Evolutionary conservation across 2,113 vertebrate genomes (phyloP).

Genomic region (Naja naja): DNA sequence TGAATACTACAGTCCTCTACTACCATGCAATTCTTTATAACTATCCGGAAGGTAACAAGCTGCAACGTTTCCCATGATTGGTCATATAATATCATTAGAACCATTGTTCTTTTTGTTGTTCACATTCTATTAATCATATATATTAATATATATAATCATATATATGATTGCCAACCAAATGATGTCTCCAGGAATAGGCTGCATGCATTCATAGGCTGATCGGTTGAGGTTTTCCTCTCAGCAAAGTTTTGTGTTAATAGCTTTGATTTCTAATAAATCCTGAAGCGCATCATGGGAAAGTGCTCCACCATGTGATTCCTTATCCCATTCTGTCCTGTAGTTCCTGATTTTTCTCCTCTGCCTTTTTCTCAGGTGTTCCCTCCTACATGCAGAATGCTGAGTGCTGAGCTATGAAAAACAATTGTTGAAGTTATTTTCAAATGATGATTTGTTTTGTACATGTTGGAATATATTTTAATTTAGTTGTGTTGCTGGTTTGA

Average conservation of each 20-base stretch:
- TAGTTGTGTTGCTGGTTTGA: constrained; percentile 54
- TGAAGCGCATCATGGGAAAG: constrained; percentile 14
- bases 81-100: background rate
- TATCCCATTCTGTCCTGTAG: background rate
- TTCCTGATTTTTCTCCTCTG: background rate
- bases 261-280: constrained; percentile 12
- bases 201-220: accelerated
- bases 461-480: constrained; percentile 63
- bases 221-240: background rate
- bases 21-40: background rate
- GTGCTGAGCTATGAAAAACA: constrained; percentile 39
- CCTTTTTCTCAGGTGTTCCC: background rate
- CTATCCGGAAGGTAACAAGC: background rate
- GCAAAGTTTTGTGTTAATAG: constrained; percentile 12
- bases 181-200: accelerated
- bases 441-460: constrained; percentile 65
- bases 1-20: background rate
- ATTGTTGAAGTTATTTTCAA: constrained; percentile 43
- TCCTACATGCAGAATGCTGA: constrained; percentile 39
- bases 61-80: accelerated
- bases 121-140: background rate
- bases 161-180: background rate
- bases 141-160: no score
- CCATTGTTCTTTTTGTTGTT: background rate
- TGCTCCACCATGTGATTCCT: background rate